Conservation (phyloP, 1,140 invertebrate genomes). For the Zaprionus tsacasi region DNA sequence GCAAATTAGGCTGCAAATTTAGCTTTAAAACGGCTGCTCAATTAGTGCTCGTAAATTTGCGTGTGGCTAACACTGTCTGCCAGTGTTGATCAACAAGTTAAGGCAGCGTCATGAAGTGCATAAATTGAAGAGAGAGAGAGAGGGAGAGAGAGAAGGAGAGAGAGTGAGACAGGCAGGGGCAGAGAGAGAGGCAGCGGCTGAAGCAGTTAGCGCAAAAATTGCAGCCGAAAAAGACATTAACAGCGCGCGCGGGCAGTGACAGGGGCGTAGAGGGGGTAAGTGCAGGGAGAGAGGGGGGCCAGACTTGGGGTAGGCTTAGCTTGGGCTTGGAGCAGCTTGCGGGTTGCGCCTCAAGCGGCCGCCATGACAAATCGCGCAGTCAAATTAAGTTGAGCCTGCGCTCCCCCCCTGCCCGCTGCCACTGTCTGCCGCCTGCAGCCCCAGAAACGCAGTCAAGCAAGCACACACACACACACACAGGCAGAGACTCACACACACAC, state of each 20-base stretch:
- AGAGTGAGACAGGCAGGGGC: too few relatives aligned
- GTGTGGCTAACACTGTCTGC: neutral
- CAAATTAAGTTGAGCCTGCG: slow-evolving; percentile 13
- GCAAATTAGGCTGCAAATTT: neutral
- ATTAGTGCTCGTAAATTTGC: neutral
- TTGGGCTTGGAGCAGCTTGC: too few relatives aligned
- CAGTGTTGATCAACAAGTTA: slow-evolving; percentile 7
- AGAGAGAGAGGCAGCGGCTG: neutral
- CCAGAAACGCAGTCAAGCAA: slow-evolving; percentile 56
- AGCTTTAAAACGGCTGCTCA: neutral
- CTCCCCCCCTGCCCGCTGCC: too few relatives aligned
- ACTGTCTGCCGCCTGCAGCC: neutral
- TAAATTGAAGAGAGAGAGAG: neutral
- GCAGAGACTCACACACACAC: too few relatives aligned
- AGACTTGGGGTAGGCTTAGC: too few relatives aligned
- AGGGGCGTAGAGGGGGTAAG: neutral
- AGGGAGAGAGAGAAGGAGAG: neutral
- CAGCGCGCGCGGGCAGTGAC: neutral
- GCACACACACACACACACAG: slow-evolving; percentile 19
- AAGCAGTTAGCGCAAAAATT: neutral
- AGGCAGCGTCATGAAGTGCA: neutral
- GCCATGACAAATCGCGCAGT: slow-evolving; percentile 43
- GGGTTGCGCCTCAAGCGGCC: neutral
- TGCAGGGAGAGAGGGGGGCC: too few relatives aligned
- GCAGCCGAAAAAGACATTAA: neutral